phyloP scores from a whole-genome alignment of 2,888 invertebrate genomes.

The Drosophila yooni region DNA sequence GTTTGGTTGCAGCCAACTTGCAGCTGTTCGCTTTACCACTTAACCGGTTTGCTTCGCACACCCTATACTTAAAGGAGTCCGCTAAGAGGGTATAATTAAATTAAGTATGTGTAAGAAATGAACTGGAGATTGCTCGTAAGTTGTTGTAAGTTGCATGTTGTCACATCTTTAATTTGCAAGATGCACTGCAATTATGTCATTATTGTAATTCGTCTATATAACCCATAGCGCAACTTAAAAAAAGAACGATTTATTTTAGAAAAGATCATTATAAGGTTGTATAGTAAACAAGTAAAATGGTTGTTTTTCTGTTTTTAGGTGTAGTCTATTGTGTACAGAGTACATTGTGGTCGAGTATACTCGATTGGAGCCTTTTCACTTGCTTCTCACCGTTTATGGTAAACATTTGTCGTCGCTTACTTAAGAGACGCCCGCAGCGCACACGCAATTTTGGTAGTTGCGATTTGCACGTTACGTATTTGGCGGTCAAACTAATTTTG shows the following conservation, averaged over 20 bases:
- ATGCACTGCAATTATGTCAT: background rate
- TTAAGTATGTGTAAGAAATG: background rate
- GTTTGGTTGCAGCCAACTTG: conserved; percentile 42
- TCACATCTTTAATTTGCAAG: background rate
- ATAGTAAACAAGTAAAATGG: background rate
- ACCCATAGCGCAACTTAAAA: background rate
- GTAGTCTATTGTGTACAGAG: background rate
- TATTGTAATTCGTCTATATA: background rate
- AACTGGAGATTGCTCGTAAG: background rate
- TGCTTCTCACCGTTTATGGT: conserved; percentile 22
- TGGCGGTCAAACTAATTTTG: conserved; percentile 61
- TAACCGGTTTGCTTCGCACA: conserved; percentile 42
- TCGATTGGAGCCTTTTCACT: conserved; percentile 13
- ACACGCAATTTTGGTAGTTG: conserved; percentile 56
- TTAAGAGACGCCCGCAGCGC: conserved; percentile 46
- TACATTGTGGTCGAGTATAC: background rate
- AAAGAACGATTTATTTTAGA: background rate
- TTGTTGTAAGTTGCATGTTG: background rate
- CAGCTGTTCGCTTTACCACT: conserved; percentile 56
- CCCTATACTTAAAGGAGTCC: conserved; percentile 5
- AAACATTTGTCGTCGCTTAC: conserved; percentile 51
- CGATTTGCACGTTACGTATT: conserved; percentile 48
- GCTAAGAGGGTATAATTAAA: background rate
- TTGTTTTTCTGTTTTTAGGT: background rate
- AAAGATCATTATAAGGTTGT: background rate